phyloP scores from a whole-genome alignment of 1,140 invertebrate species.

The Magallana angulata region DNA sequence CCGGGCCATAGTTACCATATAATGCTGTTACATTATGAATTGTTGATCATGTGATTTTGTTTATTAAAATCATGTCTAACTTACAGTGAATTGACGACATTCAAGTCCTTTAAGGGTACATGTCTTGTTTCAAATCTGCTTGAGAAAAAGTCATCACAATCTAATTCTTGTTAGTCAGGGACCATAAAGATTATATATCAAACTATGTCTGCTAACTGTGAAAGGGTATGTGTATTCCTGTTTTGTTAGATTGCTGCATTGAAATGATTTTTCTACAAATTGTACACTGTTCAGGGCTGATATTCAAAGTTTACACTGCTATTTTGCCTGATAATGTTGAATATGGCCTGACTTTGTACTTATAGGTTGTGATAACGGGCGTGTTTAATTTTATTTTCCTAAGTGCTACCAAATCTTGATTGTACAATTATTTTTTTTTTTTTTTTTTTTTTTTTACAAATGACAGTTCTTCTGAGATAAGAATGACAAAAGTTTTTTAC shows the following conservation, averaged over 20 bases:
- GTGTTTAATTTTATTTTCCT: background rate
- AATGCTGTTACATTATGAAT: background rate
- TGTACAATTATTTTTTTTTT: background rate
- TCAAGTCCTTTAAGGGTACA: conserved; percentile 1
- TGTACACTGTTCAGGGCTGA: background rate
- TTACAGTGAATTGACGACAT: background rate
- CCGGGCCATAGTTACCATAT: conserved; percentile 51
- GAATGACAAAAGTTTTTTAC: too few species aligned
- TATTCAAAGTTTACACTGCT: background rate
- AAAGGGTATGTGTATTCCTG: background rate
- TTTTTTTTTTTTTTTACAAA: background rate
- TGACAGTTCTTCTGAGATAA: too few species aligned
- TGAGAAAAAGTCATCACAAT: conserved; percentile 8
- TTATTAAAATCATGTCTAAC: background rate
- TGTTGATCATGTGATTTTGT: conserved; percentile 21
- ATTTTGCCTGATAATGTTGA: background rate
- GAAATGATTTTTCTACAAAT: conserved; percentile 1
- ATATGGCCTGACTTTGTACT: background rate
- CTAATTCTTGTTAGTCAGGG: conserved; percentile 21
- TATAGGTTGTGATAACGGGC: background rate
- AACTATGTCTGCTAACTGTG: conserved; percentile 12
- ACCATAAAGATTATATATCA: conserved; percentile 1
- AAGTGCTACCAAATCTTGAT: conserved; percentile 29
- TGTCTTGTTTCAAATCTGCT: conserved; percentile 4
- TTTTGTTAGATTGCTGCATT: background rate